phyloP scores from a whole-genome alignment of 2,888 invertebrate genomes.

The Eucera pruinosa region DNA sequence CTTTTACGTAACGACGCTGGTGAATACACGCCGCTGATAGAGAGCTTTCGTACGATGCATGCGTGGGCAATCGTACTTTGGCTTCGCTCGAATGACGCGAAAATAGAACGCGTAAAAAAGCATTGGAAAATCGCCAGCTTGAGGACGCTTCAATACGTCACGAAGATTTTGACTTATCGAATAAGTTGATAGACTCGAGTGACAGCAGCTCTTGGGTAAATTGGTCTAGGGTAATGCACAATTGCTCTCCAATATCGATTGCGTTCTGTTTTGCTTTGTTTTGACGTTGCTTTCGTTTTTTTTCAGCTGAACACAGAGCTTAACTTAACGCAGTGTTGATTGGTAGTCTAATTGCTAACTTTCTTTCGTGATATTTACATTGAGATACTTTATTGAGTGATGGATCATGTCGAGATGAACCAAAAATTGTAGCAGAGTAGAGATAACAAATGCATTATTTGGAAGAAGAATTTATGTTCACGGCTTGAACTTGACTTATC shows the following conservation, averaged over 20 bases:
- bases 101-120: conserved; percentile 46
- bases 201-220: background rate
- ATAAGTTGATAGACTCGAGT: background rate
- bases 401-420: too few relatives aligned
- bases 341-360: too few relatives aligned
- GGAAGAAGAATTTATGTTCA: too few relatives aligned
- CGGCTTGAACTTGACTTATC: too few relatives aligned
- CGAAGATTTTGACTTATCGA: background rate
- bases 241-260: too few relatives aligned
- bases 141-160: background rate
- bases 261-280: too few relatives aligned
- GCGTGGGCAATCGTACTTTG: conserved; percentile 5
- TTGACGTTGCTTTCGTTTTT: background rate
- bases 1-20: conserved; percentile 6
- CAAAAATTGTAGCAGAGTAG: too few relatives aligned
- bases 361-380: too few relatives aligned
- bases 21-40: background rate
- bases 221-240: background rate
- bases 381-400: too few relatives aligned
- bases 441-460: too few relatives aligned
- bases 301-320: too few relatives aligned
- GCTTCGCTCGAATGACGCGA: conserved; percentile 6
- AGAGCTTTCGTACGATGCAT: background rate
- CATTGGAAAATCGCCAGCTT: conserved; percentile 46
- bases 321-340: too few relatives aligned